A percentile compares a stretch with the other conserved stretches of the same genome.
phyloP scores from a whole-genome alignment of 2,113 vertebrate species.

The Cololabis saira region DNA sequence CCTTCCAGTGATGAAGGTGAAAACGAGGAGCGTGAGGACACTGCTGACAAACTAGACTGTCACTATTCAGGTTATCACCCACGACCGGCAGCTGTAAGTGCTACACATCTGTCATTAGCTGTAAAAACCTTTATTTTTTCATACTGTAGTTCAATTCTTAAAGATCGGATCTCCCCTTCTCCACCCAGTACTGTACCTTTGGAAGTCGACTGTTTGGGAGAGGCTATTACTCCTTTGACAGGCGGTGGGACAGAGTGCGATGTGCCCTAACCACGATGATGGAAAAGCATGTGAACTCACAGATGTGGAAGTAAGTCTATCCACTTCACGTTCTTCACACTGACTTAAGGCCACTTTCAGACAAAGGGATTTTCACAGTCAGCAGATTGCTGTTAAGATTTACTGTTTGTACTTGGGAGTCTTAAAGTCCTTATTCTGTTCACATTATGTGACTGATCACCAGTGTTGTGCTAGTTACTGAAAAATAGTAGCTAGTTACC shows the following conservation, averaged over 20 bases:
- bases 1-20: conserved; percentile 98
- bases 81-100: conserved; percentile 96
- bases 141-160: not conserved
- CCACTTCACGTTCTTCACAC: not conserved
- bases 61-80: conserved; percentile 99
- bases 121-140: not conserved
- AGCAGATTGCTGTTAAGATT: too few species aligned
- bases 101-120: not conserved
- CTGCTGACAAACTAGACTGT: conserved; percentile 96
- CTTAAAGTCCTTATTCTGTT: too few species aligned
- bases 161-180: conserved; percentile 5
- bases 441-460: too few species aligned
- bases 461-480: too few species aligned
- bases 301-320: conserved; percentile 95
- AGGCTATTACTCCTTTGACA: conserved; percentile 94
- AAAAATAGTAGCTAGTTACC: too few species aligned
- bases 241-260: conserved; percentile 93
- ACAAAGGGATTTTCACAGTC: too few species aligned
- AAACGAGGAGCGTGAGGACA: conserved; percentile 95
- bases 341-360: too few species aligned
- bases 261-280: conserved; percentile 93
- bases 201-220: conserved; percentile 95
- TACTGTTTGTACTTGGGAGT: too few species aligned
- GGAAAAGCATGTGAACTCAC: conserved; percentile 96
- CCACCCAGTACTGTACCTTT: conserved; percentile 93